Percentiles rank a stretch among this genome's conserved stretches.
Conservation (phyloP, 2,797 vertebrate genomes). For the Phylloscopus collybita region DNA sequence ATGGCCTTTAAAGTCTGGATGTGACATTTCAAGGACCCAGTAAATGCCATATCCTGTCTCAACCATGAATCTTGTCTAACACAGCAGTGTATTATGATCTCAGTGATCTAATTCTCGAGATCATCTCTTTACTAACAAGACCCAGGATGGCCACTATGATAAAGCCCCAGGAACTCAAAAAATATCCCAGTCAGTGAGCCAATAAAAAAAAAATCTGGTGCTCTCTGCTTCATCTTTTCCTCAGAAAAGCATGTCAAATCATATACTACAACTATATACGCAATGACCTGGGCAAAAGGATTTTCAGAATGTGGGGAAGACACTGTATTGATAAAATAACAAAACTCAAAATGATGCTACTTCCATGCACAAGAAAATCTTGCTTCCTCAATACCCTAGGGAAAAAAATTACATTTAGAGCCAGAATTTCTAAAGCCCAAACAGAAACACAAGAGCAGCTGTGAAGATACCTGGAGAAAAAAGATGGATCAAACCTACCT, state of each 20-base stretch:
- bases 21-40: constrained; percentile 29
- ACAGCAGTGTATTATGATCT: constrained; percentile 33
- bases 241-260: not conserved
- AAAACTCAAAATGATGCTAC: not conserved
- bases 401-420: not conserved
- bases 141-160: not conserved
- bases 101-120: constrained; percentile 29
- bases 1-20: not conserved
- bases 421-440: not conserved
- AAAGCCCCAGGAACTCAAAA: constrained; percentile 1
- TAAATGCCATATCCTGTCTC: constrained; percentile 7
- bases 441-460: not conserved
- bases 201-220: not conserved
- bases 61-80: constrained; percentile 5
- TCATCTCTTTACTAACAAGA: constrained; percentile 31
- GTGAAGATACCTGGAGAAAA: not conserved
- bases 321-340: not conserved
- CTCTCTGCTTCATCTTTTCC: not conserved
- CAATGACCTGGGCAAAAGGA: not conserved
- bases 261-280: not conserved
- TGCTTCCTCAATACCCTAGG: not conserved
- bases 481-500: not conserved
- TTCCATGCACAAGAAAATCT: not conserved
- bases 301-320: not conserved
- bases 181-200: not conserved